Percentiles rank a stretch among this genome's conserved stretches.
Evolutionary conservation across 2,797 vertebrate species (phyloP).

Genomic region (Melanotaenia nigrans): DNA sequence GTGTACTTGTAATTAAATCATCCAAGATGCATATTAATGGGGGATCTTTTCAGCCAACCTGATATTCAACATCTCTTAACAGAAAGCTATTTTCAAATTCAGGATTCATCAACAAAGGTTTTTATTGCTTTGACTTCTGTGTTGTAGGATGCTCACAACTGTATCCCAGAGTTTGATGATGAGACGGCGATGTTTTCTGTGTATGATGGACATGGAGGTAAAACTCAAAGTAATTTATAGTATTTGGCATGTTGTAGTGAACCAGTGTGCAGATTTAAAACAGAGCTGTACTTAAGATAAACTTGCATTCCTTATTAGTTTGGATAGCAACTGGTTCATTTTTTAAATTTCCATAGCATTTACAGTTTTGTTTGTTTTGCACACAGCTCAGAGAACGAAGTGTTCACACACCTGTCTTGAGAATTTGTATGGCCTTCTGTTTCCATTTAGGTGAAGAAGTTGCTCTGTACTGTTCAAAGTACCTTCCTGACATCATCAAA

Average conservation of each 20-base stretch:
- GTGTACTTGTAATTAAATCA: neutral
- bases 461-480: slow-evolving; percentile 98
- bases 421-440: slow-evolving; percentile 22
- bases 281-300: too few relatives aligned
- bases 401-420: slow-evolving; percentile 19
- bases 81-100: too few relatives aligned
- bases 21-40: neutral
- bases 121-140: slow-evolving; percentile 32
- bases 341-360: neutral
- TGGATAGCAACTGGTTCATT: neutral
- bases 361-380: slow-evolving; percentile 20
- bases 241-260: neutral
- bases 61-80: neutral
- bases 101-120: neutral
- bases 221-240: neutral
- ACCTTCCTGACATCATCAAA: slow-evolving; percentile 96
- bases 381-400: neutral
- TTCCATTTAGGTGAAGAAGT: slow-evolving; percentile 92
- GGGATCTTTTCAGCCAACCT: neutral
- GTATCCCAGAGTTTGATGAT: slow-evolving; percentile 93
- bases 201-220: slow-evolving; percentile 98
- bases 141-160: slow-evolving; percentile 95
- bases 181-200: slow-evolving; percentile 98
- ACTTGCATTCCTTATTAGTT: neutral
- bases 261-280: neutral